Conservation (phyloP, 37 sponge, comb jelly and placozoan species). For the Oopsacas minuta region DNA sequence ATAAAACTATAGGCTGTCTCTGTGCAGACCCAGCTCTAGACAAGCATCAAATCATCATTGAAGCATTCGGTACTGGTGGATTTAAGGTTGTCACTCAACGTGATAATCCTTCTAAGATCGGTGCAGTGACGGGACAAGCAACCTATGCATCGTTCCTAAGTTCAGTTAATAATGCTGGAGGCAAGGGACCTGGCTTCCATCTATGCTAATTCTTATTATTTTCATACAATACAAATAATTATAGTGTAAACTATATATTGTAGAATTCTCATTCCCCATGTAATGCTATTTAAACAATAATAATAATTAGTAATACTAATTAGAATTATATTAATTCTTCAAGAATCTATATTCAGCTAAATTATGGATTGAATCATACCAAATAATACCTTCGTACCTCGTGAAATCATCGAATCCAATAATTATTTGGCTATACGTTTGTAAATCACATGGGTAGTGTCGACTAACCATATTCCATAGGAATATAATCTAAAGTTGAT, state of each 20-base stretch:
- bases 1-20: not conserved
- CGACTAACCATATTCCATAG: not conserved
- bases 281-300: not conserved
- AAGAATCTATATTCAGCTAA: not conserved
- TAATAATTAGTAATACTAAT: not conserved
- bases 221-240: not conserved
- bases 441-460: not conserved
- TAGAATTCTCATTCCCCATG: not conserved
- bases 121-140: slow-evolving; percentile 66
- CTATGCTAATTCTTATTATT: slow-evolving; percentile 34
- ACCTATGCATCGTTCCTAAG: slow-evolving; percentile 78
- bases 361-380: not conserved
- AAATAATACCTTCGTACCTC: not conserved
- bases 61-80: slow-evolving; percentile 55
- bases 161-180: slow-evolving; percentile 31
- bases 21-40: not conserved
- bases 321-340: no score
- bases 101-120: slow-evolving; percentile 51
- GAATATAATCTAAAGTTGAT: not conserved
- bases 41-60: slow-evolving; percentile 34
- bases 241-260: no score
- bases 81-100: slow-evolving; percentile 52
- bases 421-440: no score
- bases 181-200: slow-evolving; percentile 48
- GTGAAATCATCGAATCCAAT: not conserved